Base-by-base conservation (phyloP, 2,888 invertebrate genomes). In the Rhagium mordax region DNA sequence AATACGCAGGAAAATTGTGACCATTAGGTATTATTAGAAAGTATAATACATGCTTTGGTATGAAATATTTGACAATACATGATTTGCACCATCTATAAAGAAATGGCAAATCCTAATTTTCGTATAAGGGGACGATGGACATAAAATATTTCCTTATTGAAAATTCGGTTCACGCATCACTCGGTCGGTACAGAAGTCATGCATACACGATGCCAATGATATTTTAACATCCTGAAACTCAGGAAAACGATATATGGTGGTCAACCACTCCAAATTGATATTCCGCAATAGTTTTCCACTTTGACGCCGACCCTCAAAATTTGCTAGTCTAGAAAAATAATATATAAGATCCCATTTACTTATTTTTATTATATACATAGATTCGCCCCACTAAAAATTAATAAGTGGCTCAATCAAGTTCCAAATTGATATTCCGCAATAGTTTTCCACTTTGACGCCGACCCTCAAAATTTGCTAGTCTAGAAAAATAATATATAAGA, bases 201-300 rank as follows among this genome's bases (percentile, higher is more conserved):
- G 81, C 80, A 82, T 83, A 80, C 81, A 74, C 77, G 81, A 82
- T 79, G 77, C 76, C 79, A 75, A 78, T 82, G 81, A 83, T 84
- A 83, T 82, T 83, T 82, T 79, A 82, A 79, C 81, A 78, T 82
- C 76, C 75, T 75, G 76, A 75, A 79, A 78, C 73, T 74, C 68
- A 70, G 76, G 77, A 64, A 79, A 77, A 80, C 78, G 68, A 69
- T 65, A 33, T 51, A 65, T 68, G 62, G 64, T 76, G 78, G 76
- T 75, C 78, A 78, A 73, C 78, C 48, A 55, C 20, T 29, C 48
- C 69, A 24, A 70, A 74, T 75, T 77, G 71, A 73, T 75, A 78
- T 77, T 77, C 74, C 61, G 60, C 27, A 33, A 62, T 55, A 55
- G 57, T 66, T 70, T 53, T 57, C 20, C 24, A 27, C 10, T 33